These are phyloP conservation scores for Manacus vitellinus DNA, from an alignment of 2,113 vertebrate species.

Conservation along the genomic window DNA sequence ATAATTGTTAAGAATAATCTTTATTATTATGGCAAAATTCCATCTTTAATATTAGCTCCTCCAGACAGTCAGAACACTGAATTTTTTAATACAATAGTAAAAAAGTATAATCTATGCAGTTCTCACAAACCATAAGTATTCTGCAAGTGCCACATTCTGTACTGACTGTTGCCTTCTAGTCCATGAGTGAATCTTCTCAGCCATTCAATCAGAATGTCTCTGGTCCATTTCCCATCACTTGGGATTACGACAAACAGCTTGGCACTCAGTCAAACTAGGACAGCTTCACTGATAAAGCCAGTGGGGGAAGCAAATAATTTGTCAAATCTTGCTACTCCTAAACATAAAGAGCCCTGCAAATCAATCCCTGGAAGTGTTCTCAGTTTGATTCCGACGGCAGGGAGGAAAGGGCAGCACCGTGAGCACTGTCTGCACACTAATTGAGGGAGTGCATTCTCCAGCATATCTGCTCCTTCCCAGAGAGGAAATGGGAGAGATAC, in stretches of 20 bases:
- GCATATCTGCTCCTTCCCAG: constrained; percentile 15
- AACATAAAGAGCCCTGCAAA: constrained; percentile 64
- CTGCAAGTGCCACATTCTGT: not conserved
- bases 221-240: constrained; percentile 71
- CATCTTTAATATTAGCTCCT: not conserved
- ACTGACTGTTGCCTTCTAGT: not conserved
- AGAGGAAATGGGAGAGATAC: constrained; percentile 33
- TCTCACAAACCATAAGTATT: not conserved
- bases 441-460: not conserved
- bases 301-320: constrained; percentile 74
- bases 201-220: constrained; percentile 44
- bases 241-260: constrained; percentile 60
- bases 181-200: not conserved
- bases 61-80: not conserved
- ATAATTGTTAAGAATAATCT: not conserved
- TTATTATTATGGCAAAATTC: not conserved
- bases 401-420: constrained; percentile 67
- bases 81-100: not conserved
- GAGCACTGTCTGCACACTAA: constrained; percentile 5
- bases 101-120: not conserved
- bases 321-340: constrained; percentile 68
- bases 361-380: constrained; percentile 76
- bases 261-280: constrained; percentile 57
- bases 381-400: not conserved
- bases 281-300: constrained; percentile 76